A percentile compares a stretch with the other conserved stretches of the same genome.
Conservation (phyloP, 2,888 invertebrate species). For the Ischnura elegans region DNA sequence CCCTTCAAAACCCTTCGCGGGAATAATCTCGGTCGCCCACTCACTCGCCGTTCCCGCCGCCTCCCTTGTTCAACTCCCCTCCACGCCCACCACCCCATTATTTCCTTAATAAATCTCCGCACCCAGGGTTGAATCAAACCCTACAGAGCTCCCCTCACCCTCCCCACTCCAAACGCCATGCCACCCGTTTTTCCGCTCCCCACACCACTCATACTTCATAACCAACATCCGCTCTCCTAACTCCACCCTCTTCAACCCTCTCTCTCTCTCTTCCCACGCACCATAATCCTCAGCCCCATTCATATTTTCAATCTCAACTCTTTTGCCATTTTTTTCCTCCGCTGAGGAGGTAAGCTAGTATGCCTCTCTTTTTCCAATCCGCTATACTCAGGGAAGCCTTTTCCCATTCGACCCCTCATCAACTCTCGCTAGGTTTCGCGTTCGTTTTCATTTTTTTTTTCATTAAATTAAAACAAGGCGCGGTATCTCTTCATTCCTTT, state of each 20-base stretch:
- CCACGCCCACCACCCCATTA: background rate
- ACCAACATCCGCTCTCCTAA: background rate
- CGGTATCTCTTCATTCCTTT: background rate
- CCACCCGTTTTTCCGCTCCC: background rate
- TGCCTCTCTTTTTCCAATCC: background rate
- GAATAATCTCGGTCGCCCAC: background rate
- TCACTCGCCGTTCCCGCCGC: background rate
- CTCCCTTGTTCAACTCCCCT: background rate
- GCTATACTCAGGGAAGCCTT: background rate
- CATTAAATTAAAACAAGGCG: background rate
- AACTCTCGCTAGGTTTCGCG: background rate
- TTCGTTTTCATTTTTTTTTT: background rate
- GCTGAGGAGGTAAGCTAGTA: background rate
- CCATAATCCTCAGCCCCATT: background rate
- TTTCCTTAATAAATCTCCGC: conserved; percentile 38
- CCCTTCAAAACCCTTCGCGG: background rate
- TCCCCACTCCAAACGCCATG: too few species aligned
- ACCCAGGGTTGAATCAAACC: background rate
- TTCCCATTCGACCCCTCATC: background rate
- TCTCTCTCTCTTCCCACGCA: background rate
- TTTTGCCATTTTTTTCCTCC: background rate
- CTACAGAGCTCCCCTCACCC: too few species aligned
- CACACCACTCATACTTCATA: too few species aligned
- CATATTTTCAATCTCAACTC: conserved; percentile 4
- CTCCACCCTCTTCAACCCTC: background rate